Conservation (phyloP, 2,888 invertebrate species). For the Aleiodes leptofemur region DNA sequence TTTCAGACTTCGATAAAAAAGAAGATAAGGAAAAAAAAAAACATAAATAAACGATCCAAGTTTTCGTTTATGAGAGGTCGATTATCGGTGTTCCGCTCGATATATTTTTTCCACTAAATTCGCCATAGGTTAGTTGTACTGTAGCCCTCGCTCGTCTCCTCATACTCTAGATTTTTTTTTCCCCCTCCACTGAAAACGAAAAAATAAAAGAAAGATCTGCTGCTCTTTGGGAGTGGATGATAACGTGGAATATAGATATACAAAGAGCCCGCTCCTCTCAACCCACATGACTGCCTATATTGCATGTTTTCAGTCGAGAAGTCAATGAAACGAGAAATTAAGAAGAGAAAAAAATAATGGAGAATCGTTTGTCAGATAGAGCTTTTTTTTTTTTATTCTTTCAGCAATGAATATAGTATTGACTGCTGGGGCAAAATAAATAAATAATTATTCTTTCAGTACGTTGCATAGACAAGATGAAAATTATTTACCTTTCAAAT, state of each 20-base stretch:
- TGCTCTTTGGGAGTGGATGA: constrained; percentile 39
- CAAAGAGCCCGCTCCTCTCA: background rate
- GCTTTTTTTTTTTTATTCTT: constrained; percentile 9
- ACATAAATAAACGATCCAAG: no score
- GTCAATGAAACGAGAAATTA: constrained; percentile 36
- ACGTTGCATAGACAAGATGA: no score
- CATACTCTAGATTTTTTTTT: constrained; percentile 3
- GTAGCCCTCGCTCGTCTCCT: constrained; percentile 14
- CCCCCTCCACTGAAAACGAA: background rate
- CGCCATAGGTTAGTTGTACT: constrained; percentile 19
- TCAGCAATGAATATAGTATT: constrained; percentile 9
- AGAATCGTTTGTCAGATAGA: background rate
- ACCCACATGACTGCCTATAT: constrained; percentile 1
- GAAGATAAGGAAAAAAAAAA: no score
- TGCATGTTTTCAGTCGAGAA: constrained; percentile 21
- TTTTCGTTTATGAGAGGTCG: constrained; percentile 17
- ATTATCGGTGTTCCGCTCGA: constrained; percentile 48
- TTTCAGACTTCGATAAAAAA: no score
- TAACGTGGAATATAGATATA: constrained; percentile 37
- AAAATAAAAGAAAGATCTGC: constrained; percentile 6
- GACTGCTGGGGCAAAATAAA: background rate
- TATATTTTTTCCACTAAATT: constrained; percentile 48
- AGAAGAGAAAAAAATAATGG: constrained; percentile 6
- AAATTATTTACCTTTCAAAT: constrained; percentile 8
- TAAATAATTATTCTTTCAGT: no score